These are phyloP conservation scores for Harpagoxenus sublaevis DNA, from an alignment of 2,888 invertebrate species.

Conservation along the genomic window DNA sequence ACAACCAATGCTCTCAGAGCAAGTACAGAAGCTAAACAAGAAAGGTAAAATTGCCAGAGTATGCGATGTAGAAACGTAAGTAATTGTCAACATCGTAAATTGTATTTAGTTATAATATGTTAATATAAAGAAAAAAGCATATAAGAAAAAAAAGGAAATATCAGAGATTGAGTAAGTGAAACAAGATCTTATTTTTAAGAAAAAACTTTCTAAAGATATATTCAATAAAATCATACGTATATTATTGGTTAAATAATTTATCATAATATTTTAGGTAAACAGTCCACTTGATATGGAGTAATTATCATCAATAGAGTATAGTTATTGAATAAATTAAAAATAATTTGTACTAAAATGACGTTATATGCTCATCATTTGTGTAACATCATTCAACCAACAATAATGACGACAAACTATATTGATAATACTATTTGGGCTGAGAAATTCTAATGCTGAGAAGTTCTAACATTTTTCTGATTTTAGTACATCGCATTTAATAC, in stretches of 20 bases:
- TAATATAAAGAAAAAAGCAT: not conserved
- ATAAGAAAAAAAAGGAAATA: not conserved
- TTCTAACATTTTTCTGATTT: not conserved
- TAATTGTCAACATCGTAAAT: not conserved
- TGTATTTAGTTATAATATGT: not conserved
- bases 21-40: not conserved
- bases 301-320: not conserved
- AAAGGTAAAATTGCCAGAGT: not conserved
- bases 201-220: not conserved
- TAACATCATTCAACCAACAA: not conserved
- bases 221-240: not conserved
- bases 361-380: not conserved
- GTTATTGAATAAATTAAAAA: not conserved
- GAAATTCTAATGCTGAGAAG: not conserved
- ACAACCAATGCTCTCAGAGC: not conserved
- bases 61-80: not conserved
- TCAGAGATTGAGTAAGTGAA: not conserved
- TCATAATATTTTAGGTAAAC: not conserved
- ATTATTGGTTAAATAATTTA: not conserved
- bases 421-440: not conserved
- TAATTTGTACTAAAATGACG: not conserved
- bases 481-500: conserved; percentile 61
- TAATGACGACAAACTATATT: not conserved
- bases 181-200: not conserved
- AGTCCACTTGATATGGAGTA: not conserved